Evolutionary conservation across 1,140 invertebrate species (phyloP).

Genomic region (Microplitis demolitor): DNA sequence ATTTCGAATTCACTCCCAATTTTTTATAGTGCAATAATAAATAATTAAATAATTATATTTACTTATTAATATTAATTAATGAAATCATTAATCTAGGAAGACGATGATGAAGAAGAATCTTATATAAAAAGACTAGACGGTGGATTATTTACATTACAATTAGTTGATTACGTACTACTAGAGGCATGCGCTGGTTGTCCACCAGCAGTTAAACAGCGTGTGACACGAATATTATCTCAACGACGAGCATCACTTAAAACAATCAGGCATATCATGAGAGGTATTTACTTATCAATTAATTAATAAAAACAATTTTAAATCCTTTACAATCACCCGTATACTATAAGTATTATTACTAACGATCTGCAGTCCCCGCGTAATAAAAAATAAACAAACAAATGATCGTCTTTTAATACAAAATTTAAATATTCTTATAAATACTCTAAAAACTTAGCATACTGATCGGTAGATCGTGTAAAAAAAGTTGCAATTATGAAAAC

Average conservation of each 20-base stretch:
- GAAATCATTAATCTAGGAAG: slow-evolving; percentile 54
- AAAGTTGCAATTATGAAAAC: too few species aligned
- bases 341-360: too few species aligned
- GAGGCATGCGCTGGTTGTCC: slow-evolving; percentile 85
- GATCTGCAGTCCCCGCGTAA: too few species aligned
- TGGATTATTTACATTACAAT: slow-evolving; percentile 93
- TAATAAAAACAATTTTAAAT: too few species aligned
- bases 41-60: not conserved
- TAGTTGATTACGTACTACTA: slow-evolving; percentile 94
- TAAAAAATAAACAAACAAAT: too few species aligned
- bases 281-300: slow-evolving; percentile 52
- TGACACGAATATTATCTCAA: slow-evolving; percentile 87
- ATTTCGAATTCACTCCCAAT: not conserved
- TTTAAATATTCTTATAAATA: too few species aligned
- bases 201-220: slow-evolving; percentile 82
- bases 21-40: not conserved
- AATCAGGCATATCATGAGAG: slow-evolving; percentile 93
- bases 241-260: slow-evolving; percentile 90
- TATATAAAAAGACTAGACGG: slow-evolving; percentile 89
- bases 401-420: too few species aligned
- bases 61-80: not conserved
- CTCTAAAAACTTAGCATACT: too few species aligned
- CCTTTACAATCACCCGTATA: not conserved
- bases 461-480: too few species aligned
- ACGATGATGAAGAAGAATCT: slow-evolving; percentile 80